Evolutionary conservation across 2,113 vertebrate genomes (phyloP).

Genomic region (Platycercus adscitus): DNA sequence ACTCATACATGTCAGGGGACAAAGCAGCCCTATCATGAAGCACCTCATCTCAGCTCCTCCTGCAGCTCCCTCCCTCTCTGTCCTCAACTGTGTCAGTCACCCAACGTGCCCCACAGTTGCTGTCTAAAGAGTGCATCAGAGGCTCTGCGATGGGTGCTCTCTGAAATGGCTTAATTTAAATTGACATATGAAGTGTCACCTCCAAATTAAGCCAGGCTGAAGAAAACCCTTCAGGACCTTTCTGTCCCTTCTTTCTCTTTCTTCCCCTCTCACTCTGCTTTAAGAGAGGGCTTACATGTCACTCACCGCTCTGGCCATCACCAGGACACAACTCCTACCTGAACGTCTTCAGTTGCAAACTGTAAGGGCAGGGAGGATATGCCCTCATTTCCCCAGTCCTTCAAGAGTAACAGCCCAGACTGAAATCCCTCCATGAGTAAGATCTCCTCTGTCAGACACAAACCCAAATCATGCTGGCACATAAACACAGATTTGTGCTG

Average conservation of each 20-base stretch:
- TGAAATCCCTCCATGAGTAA: slow-evolving; percentile 6
- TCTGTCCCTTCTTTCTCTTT: background rate
- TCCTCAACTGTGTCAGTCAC: background rate
- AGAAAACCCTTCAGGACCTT: slow-evolving; percentile 44
- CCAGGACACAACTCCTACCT: background rate
- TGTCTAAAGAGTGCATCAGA: background rate
- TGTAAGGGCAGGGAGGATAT: background rate
- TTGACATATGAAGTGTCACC: slow-evolving; percentile 29
- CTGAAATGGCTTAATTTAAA: slow-evolving; percentile 27
- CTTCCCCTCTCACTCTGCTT: background rate
- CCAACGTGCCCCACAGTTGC: background rate
- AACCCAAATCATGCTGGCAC: slow-evolving; percentile 43
- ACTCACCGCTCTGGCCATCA: background rate
- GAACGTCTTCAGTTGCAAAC: background rate
- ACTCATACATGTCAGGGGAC: background rate
- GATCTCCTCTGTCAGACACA: slow-evolving; percentile 31
- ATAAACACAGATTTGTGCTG: background rate
- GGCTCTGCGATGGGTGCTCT: background rate
- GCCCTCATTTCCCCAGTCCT: background rate
- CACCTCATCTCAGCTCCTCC: background rate
- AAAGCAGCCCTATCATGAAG: background rate
- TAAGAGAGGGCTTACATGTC: background rate
- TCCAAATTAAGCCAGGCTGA: slow-evolving; percentile 39
- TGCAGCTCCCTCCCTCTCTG: background rate
- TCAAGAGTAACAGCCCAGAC: background rate